These are phyloP conservation scores for Cyprinodon tularosa DNA, from an alignment of 2,113 vertebrate genomes.

Conservation along the genomic window DNA sequence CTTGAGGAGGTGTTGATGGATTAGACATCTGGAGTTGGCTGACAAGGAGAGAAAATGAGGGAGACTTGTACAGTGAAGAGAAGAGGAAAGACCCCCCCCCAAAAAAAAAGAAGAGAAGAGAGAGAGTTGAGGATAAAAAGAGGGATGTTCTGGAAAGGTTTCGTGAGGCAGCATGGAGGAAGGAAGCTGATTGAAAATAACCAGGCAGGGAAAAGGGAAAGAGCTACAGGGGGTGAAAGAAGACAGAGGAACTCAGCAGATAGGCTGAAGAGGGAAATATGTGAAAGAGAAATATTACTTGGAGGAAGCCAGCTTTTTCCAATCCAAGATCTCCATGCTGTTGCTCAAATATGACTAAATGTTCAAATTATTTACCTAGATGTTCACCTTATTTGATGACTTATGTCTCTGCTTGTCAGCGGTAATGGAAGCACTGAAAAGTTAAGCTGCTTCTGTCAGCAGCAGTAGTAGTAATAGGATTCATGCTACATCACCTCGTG, in stretches of 20 bases:
- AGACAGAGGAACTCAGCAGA: constrained; percentile 39
- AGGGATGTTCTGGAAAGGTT: constrained; percentile 53
- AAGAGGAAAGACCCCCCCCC: constrained; percentile 15
- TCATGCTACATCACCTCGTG: constrained; percentile 40
- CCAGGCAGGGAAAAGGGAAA: constrained; percentile 32
- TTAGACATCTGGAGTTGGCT: constrained; percentile 83
- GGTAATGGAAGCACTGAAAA: constrained; percentile 71
- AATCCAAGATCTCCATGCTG: constrained; percentile 69
- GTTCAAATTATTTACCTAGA: constrained; percentile 69
- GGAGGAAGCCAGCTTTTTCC: constrained; percentile 63
- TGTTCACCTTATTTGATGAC: constrained; percentile 75
- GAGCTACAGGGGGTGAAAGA: constrained; percentile 37
- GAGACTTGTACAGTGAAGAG: constrained; percentile 52
- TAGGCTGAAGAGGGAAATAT: constrained; percentile 44
- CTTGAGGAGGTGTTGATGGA: constrained; percentile 83
- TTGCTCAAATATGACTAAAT: constrained; percentile 60
- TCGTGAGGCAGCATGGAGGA: constrained; percentile 49
- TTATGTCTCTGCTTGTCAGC: constrained; percentile 76
- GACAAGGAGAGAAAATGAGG: constrained; percentile 76
- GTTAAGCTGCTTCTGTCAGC: constrained; percentile 68
- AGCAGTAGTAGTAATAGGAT: constrained; percentile 61
- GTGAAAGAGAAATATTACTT: constrained; percentile 48
- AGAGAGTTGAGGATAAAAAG: constrained; percentile 2
- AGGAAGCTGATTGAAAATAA: constrained; percentile 46
- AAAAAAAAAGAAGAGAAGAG: neutral